These are phyloP conservation scores for Chrysogorgia sp. DNA, from an alignment of 92 coral and sea anemone species.

Conservation along the genomic window DNA sequence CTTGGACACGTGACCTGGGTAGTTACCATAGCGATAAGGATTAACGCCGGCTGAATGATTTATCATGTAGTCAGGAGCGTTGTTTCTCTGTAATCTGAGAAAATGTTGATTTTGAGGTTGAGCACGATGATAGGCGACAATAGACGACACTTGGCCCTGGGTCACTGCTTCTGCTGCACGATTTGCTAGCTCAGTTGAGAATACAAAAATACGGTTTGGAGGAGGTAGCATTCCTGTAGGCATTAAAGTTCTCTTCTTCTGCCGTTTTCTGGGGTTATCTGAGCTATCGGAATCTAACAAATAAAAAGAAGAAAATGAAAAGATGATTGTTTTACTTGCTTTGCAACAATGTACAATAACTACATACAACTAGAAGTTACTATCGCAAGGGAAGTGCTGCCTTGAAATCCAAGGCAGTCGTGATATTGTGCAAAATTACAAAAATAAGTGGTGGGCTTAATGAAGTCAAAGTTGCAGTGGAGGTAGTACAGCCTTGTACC, in stretches of 20 bases:
- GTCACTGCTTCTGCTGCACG: constrained; percentile 96
- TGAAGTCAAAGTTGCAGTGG: no score
- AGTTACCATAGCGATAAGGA: constrained; percentile 42
- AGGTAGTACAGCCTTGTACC: no score
- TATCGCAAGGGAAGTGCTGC: no score
- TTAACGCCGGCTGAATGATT: constrained; percentile 43
- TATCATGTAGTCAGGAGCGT: constrained; percentile 50
- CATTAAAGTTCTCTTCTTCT: constrained; percentile 62
- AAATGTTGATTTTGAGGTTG: constrained; percentile 83
- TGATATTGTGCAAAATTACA: no score
- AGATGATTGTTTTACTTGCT: no score
- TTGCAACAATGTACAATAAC: no score
- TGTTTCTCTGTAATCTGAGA: constrained; percentile 70
- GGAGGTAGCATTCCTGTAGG: constrained; percentile 79
- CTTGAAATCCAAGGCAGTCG: no score
- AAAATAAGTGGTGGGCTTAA: no score
- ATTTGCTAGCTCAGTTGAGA: constrained; percentile 97
- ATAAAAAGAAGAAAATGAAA: background rate
- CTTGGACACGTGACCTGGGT: constrained; percentile 32
- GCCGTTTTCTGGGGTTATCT: constrained; percentile 83
- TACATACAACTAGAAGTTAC: no score
- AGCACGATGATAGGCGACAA: constrained; percentile 86
- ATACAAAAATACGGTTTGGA: constrained; percentile 78
- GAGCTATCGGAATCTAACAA: constrained; percentile 89
- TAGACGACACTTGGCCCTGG: constrained; percentile 79